phyloP scores from a whole-genome alignment of 2,888 invertebrate genomes.

The Stenchaetothrips biformis region DNA sequence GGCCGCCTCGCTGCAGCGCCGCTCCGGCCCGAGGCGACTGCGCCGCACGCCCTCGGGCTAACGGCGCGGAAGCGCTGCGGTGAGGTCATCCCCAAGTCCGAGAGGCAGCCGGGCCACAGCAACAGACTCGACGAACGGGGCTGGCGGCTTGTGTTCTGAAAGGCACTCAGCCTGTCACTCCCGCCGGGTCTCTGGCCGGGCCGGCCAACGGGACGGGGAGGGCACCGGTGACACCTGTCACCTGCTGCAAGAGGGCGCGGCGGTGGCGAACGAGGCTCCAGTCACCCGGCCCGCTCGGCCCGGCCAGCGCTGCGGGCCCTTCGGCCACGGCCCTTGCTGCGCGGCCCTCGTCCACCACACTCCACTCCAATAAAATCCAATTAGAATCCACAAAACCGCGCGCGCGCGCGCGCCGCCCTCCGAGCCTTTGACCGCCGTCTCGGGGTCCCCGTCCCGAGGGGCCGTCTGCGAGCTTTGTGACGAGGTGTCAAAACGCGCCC shows the following conservation, averaged over 20 bases:
- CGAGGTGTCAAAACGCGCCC: too few relatives aligned
- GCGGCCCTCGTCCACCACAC: conserved; percentile 33
- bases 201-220: not conserved
- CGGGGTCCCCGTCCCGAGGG: too few relatives aligned
- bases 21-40: not conserved
- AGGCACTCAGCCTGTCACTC: too few relatives aligned
- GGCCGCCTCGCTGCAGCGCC: not conserved
- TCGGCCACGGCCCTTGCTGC: conserved; percentile 9
- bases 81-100: too few relatives aligned
- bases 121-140: too few relatives aligned
- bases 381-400: conserved; percentile 1
- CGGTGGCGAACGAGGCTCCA: not conserved
- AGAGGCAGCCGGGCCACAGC: too few relatives aligned
- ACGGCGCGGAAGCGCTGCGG: too few relatives aligned
- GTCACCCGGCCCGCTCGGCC: not conserved
- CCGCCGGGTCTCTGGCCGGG: too few relatives aligned
- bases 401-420: conserved; percentile 37
- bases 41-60: too few relatives aligned
- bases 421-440: conserved; percentile 35
- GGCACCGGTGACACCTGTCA: conserved; percentile 20
- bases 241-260: not conserved
- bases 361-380: conserved; percentile 12
- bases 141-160: too few relatives aligned
- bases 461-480: too few relatives aligned
- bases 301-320: not conserved